A percentile compares a stretch with the other conserved stretches of the same genome.
Conservation (phyloP, 2,113 vertebrate genomes). For the Rafetus swinhoei region DNA sequence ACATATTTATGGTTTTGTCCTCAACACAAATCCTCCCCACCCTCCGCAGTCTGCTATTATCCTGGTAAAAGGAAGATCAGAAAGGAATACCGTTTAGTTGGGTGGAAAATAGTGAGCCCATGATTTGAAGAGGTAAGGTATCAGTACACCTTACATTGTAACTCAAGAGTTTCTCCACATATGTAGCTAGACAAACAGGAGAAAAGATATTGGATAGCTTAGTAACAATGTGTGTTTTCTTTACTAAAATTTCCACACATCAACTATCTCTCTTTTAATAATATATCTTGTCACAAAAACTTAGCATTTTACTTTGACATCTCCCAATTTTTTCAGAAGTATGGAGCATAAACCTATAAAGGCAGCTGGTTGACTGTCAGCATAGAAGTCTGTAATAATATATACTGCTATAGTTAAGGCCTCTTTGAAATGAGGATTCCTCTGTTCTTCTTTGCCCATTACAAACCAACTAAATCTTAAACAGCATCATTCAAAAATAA, state of each 20-base stretch:
- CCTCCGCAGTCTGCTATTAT: background rate
- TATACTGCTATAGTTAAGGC: background rate
- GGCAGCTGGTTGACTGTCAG: background rate
- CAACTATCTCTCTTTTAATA: background rate
- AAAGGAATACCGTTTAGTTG: background rate
- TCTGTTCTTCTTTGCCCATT: background rate
- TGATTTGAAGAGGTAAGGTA: background rate
- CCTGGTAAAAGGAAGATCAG: background rate
- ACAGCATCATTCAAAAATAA: background rate
- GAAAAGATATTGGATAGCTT: background rate
- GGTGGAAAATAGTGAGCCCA: background rate
- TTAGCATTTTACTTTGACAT: background rate
- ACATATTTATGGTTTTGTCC: background rate
- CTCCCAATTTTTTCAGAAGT: background rate
- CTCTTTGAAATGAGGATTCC: background rate
- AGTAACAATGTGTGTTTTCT: background rate
- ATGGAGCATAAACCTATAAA: background rate
- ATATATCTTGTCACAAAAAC: background rate
- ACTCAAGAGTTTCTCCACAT: background rate
- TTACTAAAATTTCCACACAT: background rate
- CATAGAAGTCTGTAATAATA: background rate
- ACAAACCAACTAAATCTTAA: constrained; percentile 27
- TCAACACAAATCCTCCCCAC: background rate
- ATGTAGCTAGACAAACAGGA: background rate
- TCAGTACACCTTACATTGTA: background rate